Percentiles rank a stretch among this genome's conserved stretches.
phyloP scores from a whole-genome alignment of 2,888 invertebrate species.

The Lymantria monacha region DNA sequence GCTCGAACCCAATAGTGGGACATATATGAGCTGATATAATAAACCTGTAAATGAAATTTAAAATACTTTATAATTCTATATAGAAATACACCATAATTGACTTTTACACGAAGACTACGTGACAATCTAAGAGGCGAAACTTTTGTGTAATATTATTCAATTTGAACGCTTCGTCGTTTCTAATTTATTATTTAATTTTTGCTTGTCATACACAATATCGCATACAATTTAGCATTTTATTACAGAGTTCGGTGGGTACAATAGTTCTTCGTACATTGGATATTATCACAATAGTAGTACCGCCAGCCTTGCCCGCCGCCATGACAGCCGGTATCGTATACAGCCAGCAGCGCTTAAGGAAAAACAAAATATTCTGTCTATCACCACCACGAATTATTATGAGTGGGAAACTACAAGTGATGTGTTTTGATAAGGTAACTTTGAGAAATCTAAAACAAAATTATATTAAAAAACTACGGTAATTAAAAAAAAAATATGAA shows the following conservation, averaged over 20 bases:
- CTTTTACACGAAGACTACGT: no score
- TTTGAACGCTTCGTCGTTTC: no score
- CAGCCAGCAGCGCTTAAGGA: constrained; percentile 87
- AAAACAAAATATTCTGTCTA: constrained; percentile 88
- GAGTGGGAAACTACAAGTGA: constrained; percentile 89
- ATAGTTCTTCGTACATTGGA: constrained; percentile 91
- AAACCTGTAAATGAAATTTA: no score
- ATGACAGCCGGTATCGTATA: constrained; percentile 92
- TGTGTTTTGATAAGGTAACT: constrained; percentile 94
- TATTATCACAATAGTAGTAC: constrained; percentile 95
- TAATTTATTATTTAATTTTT: no score
- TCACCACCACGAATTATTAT: constrained; percentile 90
- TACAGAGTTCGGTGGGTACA: constrained; percentile 77
- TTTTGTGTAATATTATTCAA: no score
- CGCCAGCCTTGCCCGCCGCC: constrained; percentile 94
- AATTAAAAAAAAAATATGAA: not conserved
- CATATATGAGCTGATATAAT: no score
- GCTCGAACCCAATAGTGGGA: no score
- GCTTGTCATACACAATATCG: no score
- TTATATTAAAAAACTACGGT: not conserved
- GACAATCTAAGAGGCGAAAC: no score
- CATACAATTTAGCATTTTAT: not conserved
- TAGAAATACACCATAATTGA: no score
- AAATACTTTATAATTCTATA: no score
- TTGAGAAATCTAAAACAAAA: not conserved